A percentile compares a stretch with the other conserved stretches of the same genome.
These are phyloP conservation scores for Onychomys leucogaster DNA, from an alignment of 2,797 vertebrate genomes.

Conservation along the genomic window DNA sequence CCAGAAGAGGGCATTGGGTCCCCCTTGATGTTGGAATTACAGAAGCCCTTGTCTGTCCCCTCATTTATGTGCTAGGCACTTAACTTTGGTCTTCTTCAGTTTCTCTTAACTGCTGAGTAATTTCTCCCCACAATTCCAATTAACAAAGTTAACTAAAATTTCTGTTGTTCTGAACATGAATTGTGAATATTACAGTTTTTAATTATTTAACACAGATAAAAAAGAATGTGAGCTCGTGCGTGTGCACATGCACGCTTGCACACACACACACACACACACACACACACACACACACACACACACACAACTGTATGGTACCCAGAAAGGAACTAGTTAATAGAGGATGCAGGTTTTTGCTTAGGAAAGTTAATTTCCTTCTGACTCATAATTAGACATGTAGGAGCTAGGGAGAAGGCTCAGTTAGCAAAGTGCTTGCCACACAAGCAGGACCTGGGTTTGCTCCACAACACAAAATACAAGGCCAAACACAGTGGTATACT, in stretches of 20 bases:
- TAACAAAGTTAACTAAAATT: slow-evolving; percentile 23
- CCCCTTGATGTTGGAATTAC: neutral
- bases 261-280: no score
- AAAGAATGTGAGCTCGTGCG: neutral
- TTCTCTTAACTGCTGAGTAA: neutral
- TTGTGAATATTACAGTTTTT: neutral
- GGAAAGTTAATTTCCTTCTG: neutral
- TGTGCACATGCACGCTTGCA: no score
- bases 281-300: neutral
- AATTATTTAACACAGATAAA: neutral
- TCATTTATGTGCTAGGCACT: neutral
- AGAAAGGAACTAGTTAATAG: neutral
- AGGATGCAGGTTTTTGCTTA: neutral
- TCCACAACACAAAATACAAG: neutral
- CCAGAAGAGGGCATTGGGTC: neutral
- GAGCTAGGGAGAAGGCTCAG: neutral
- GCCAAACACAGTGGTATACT: neutral
- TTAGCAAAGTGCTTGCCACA: neutral
- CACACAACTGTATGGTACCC: neutral
- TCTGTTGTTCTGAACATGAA: neutral
- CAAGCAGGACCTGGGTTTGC: neutral
- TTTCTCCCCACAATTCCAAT: neutral
- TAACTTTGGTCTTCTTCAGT: neutral
- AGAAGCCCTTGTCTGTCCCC: neutral
- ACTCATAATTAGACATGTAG: neutral